Conservation (phyloP, 2,888 invertebrate species). For the Trichogramma dendrolimi region DNA sequence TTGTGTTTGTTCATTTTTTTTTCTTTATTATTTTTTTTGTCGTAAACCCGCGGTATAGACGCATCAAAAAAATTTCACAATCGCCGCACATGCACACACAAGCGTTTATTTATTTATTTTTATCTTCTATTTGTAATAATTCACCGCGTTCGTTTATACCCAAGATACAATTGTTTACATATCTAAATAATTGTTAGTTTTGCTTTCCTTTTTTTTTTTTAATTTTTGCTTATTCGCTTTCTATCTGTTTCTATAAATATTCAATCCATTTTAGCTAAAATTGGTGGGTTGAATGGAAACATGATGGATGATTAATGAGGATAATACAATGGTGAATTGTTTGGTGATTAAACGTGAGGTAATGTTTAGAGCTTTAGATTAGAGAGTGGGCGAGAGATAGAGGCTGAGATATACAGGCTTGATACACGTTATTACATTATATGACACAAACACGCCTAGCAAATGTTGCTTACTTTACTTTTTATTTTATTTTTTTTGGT, state of each 20-base stretch:
- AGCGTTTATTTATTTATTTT: too few species aligned
- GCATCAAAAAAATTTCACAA: too few species aligned
- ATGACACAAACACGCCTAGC: slow-evolving; percentile 24
- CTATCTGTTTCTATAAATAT: slow-evolving; percentile 1
- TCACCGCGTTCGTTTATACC: neutral
- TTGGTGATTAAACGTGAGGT: too few species aligned
- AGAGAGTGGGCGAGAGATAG: slow-evolving; percentile 5
- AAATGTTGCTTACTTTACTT: slow-evolving; percentile 6
- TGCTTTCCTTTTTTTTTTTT: slow-evolving; percentile 4
- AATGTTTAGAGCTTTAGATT: slow-evolving; percentile 1
- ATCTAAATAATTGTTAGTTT: neutral
- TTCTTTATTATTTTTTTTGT: slow-evolving; percentile 28
- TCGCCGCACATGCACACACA: too few species aligned
- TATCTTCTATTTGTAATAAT: too few species aligned
- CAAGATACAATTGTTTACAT: neutral
- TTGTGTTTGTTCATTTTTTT: slow-evolving; percentile 19
- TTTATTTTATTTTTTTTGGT: slow-evolving; percentile 22
- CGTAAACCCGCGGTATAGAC: slow-evolving; percentile 25
- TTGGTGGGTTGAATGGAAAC: neutral
- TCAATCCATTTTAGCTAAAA: slow-evolving; percentile 5
- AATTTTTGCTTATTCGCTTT: too few species aligned
- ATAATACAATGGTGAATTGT: neutral
- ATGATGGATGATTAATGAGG: neutral
- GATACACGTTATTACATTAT: slow-evolving; percentile 22
- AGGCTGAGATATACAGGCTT: slow-evolving; percentile 17